Conservation (phyloP, 2,113 vertebrate genomes). For the Tetrao urogallus region DNA sequence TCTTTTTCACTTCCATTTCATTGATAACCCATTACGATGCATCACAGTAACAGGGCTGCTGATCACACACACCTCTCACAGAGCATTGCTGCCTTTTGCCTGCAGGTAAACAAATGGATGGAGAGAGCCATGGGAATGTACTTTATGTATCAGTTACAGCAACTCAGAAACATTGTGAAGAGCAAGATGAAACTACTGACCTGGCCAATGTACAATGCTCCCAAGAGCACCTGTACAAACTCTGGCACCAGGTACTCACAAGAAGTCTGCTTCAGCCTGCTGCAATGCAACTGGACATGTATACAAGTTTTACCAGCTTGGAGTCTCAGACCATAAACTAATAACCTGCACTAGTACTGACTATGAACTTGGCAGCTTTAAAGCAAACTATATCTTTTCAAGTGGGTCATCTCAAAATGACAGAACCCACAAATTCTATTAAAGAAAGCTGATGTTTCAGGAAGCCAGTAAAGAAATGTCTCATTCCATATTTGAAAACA, state of each 20-base stretch:
- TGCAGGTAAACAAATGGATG: not conserved
- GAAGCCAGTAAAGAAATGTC: not conserved
- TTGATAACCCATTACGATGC: not conserved
- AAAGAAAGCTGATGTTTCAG: not conserved
- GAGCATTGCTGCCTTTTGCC: not conserved
- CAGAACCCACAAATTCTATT: not conserved
- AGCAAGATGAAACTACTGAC: rapidly evolving
- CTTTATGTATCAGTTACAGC: not conserved
- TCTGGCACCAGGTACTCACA: not conserved
- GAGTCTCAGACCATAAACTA: not conserved
- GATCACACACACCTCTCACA: not conserved
- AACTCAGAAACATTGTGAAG: not conserved
- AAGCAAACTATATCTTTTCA: not conserved
- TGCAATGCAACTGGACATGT: not conserved
- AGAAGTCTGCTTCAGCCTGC: not conserved
- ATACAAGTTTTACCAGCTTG: rapidly evolving
- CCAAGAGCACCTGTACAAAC: not conserved
- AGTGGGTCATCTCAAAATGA: not conserved
- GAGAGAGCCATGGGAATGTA: not conserved
- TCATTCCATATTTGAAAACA: not conserved
- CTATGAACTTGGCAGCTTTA: not conserved
- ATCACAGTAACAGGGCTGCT: not conserved
- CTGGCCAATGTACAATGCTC: not conserved
- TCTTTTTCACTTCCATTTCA: not conserved
- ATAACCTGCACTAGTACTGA: not conserved